Evolutionary conservation across 2,888 invertebrate genomes (phyloP).

Genomic region (Leptinotarsa haldemani): DNA sequence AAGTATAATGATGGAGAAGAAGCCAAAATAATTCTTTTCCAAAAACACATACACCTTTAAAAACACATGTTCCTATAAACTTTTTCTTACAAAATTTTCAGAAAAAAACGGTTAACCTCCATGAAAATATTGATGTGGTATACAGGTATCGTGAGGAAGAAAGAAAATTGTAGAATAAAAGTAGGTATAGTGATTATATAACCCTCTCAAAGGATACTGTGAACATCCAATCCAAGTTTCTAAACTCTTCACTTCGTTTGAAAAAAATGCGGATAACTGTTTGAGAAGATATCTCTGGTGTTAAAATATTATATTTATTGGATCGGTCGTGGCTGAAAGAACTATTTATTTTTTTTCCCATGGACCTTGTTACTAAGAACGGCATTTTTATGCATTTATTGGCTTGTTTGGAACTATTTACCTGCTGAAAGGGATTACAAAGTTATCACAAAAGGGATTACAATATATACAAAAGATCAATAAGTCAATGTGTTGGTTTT

Average conservation of each 20-base stretch:
- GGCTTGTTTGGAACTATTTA: background rate
- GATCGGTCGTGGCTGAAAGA: background rate
- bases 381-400: slow-evolving; percentile 1
- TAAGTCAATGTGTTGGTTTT: slow-evolving; percentile 17
- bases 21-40: no score
- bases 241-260: background rate
- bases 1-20: no score
- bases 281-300: background rate
- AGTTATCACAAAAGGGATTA: background rate
- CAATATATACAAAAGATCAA: slow-evolving; percentile 8
- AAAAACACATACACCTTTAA: no score
- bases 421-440: slow-evolving; percentile 18
- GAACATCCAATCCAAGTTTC: background rate
- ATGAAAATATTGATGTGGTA: no score
- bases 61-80: no score
- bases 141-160: background rate
- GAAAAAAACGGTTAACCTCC: no score
- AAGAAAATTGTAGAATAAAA: background rate
- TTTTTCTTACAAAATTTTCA: no score
- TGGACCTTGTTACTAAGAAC: background rate
- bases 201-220: background rate
- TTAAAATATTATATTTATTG: background rate
- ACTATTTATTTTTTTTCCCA: background rate
- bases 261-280: background rate
- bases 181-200: background rate